phyloP scores from a whole-genome alignment of 2,888 invertebrate genomes.

The Folsomia candida region DNA sequence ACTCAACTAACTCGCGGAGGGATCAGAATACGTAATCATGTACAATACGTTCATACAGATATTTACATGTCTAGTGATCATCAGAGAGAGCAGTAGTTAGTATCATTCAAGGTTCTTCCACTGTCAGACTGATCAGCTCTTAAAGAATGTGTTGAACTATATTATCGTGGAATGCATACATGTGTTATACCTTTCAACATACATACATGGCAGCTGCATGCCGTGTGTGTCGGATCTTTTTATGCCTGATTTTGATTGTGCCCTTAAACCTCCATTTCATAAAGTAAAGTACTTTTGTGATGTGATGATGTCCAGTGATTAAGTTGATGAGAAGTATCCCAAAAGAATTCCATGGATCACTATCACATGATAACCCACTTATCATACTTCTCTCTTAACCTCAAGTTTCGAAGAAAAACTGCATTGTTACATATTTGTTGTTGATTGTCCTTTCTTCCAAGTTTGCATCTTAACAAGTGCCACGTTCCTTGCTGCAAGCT shows the following conservation, averaged over 20 bases:
- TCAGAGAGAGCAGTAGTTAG: no score
- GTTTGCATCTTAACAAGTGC: slow-evolving; percentile 1
- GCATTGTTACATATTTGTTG: no score
- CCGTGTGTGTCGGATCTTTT: background rate
- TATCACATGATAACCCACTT: background rate
- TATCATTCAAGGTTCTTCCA: background rate
- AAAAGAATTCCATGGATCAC: background rate
- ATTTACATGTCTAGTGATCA: no score
- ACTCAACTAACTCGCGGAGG: background rate
- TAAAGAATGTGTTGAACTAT: background rate
- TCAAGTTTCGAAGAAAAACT: no score
- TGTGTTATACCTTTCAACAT: no score
- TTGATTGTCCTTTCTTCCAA: no score
- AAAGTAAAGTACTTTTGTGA: background rate
- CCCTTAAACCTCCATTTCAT: background rate
- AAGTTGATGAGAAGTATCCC: background rate
- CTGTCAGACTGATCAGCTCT: no score
- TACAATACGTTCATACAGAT: no score
- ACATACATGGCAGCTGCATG: background rate
- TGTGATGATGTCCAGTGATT: background rate
- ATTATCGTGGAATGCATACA: background rate
- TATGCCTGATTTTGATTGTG: background rate
- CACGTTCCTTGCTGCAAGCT: background rate
- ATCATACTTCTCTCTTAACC: no score
- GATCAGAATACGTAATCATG: no score